Percentiles rank a stretch among this genome's conserved stretches.
Conservation (phyloP, 2,888 invertebrate genomes). For the Thelaira solivaga region DNA sequence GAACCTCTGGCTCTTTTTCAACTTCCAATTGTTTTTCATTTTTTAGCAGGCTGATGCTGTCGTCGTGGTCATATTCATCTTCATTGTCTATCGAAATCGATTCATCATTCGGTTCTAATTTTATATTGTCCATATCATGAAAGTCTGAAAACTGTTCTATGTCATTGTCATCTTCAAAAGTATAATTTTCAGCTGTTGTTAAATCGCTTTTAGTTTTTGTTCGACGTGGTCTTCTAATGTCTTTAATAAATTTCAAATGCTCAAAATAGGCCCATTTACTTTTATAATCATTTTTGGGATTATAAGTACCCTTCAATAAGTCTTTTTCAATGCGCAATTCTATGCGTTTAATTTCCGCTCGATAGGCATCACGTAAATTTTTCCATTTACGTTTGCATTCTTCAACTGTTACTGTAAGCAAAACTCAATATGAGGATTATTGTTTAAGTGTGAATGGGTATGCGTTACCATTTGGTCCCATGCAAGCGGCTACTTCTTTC, state of each 20-base stretch:
- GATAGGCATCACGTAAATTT: slow-evolving; percentile 69
- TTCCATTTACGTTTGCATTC: slow-evolving; percentile 68
- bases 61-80: neutral
- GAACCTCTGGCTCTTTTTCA: neutral
- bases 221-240: slow-evolving; percentile 45
- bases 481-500: slow-evolving; percentile 12
- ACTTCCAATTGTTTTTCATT: neutral
- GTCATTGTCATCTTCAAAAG: neutral
- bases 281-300: slow-evolving; percentile 41
- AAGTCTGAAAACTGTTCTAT: slow-evolving; percentile 44
- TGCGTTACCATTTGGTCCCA: slow-evolving; percentile 28
- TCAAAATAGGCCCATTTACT: slow-evolving; percentile 65
- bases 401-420: slow-evolving; percentile 50
- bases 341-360: slow-evolving; percentile 64
- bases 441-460: neutral
- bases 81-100: neutral
- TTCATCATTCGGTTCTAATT: slow-evolving; percentile 5
- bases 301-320: slow-evolving; percentile 46
- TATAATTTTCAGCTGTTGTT: slow-evolving; percentile 20
- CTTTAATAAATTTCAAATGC: slow-evolving; percentile 64
- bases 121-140: slow-evolving; percentile 50
- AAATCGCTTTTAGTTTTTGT: neutral
- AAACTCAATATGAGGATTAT: neutral
- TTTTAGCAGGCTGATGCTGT: neutral
- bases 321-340: slow-evolving; percentile 61